Base-by-base conservation (phyloP, 2,888 invertebrate species). In the Rotaria magnacalcarata region DNA sequence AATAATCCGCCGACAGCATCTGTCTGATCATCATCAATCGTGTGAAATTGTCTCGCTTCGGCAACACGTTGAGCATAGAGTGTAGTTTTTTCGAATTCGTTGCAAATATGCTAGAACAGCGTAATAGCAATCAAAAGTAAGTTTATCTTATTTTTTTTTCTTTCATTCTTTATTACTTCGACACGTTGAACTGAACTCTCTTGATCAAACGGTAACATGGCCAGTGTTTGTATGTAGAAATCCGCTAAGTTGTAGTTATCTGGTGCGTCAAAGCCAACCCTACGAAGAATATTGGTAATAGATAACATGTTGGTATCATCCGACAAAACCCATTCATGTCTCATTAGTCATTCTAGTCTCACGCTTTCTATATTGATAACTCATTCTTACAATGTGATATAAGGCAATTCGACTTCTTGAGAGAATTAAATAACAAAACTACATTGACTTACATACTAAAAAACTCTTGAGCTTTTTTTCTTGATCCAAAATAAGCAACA, bases 161-260 rank as follows among this genome's bases (percentile, higher is more conserved):
- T 47, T n/a, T 24, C 4, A 11, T 67, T 16, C 3, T 6, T 67
- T 10, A 24, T 80, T 80, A 74, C 87, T 75, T 86, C 41, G 75
- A 90, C 89, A 84, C 94, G 94, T 87, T 94, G 94, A 60, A 94
- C 93, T 60, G 95, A 95, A 10, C 94, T 93, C 84, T 93, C 93
- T 90, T 96, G 96, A n/a, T 94, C 92, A 0, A 94, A 94, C 0
- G 96, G 96, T 6, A 94, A 93, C 5, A 96, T 94, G 0, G 96
- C 95, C 88, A 96, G 91, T 10, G 95, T 93, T 90, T 96, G 95
- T 80, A 96, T 94, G 91, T 94, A 96, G 91, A 95, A 95, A 91
- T 97, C 96, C 0, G 96, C 96, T 5, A 96, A 96, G 90, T 96
- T 97, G 92, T 95, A 96, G 90, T 96, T 96, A 7, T 93, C 93